Evolutionary conservation across 2,888 invertebrate species (phyloP), one percentile per base, ranked within the genome.

Genomic region (Heterodera filipjevi): DNA sequence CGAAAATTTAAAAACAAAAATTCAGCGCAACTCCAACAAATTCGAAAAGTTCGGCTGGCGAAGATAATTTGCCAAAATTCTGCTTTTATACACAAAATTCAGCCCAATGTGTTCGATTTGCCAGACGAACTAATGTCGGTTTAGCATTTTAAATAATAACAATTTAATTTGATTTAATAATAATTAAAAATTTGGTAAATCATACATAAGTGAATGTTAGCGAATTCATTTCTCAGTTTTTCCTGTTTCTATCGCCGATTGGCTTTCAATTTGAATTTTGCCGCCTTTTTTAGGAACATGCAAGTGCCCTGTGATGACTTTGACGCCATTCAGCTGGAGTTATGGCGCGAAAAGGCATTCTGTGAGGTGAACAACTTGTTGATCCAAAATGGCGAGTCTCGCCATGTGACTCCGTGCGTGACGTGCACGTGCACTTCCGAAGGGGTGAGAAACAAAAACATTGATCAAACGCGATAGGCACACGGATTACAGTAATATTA

Each of bases 51-150:
- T 1, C 95, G 95, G 0, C 89, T 96, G 68, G 93, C 95, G 0
- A 95, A 95, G 90, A 90, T 95, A 0, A 90, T 95, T 81, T 96
- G 96, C 87, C 94, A 95, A 82, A 96, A 96, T 91, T 93, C 95
- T 90, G 95, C 96, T 89, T 91, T 93, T 10, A 92, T 84, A 49
- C 76, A 93, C 14, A 94, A 94, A 78, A 94, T 96, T 90, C 96
- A 96, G 89, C 92, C 95, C 75, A 94, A 94, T 3, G 93, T 94
- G 0, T 95, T 96, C 88, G 95, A 96, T 89, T 91, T 95, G 80
- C 95, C 96, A 0, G 89, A 89, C 78, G 81, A 86, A 32, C 81
- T 86, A 74, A 79, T 83, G 88, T 79, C 53, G 35, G 74, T 46
- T 19, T 16, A 49, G 16, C 16, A 14, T 49, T 49, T 49, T 6